Percentiles rank a stretch among this genome's conserved stretches.
phyloP scores from a whole-genome alignment of 2,113 vertebrate genomes.

The Onychostoma macrolepis region DNA sequence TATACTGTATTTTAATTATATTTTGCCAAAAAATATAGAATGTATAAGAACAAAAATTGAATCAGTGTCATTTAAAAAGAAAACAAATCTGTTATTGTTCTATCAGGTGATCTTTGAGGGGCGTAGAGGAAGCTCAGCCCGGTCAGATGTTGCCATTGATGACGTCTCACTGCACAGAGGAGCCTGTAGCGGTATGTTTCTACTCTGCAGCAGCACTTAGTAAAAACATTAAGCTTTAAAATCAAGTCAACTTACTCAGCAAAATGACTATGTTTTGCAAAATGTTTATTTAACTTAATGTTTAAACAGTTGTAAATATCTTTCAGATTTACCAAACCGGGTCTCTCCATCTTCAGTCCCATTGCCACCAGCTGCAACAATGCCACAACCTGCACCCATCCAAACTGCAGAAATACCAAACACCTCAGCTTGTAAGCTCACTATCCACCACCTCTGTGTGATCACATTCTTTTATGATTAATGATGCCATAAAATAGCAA shows the following conservation, averaged over 20 bases:
- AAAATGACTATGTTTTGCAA: neutral
- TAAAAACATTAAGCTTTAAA: neutral
- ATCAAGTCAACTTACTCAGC: neutral
- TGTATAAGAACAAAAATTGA: too few species aligned
- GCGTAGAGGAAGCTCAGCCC: too few species aligned
- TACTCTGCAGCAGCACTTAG: neutral
- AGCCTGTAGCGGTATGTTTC: slow-evolving; percentile 68
- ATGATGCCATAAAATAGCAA: neutral
- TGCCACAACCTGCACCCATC: neutral
- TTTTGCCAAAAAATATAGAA: too few species aligned
- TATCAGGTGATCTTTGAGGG: too few species aligned
- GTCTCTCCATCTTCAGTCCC: neutral
- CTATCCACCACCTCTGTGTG: neutral
- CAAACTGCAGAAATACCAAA: neutral
- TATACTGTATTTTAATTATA: too few species aligned
- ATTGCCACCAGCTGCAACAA: neutral
- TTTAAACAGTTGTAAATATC: neutral
- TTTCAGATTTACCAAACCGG: slow-evolving; percentile 18
- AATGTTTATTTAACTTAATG: neutral
- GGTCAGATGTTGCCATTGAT: too few species aligned
- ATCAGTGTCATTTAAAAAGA: too few species aligned
- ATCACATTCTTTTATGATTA: neutral
- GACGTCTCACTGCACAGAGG: too few species aligned
- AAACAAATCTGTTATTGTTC: too few species aligned
- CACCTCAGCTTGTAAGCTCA: neutral